Evolutionary conservation across 1,140 invertebrate genomes (phyloP).

Genomic region (Hydropsyche tenuis): DNA sequence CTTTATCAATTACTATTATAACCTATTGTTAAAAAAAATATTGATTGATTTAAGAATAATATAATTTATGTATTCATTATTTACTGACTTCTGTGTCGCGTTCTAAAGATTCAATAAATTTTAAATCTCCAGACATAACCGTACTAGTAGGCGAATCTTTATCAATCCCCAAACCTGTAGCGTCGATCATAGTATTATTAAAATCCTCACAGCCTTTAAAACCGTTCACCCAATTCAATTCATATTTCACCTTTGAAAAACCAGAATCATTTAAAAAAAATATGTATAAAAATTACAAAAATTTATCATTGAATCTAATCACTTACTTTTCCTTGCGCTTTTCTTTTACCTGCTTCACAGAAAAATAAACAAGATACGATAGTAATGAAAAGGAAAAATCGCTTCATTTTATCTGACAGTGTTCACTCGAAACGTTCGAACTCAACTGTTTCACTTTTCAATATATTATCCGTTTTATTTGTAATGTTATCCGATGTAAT

Average conservation of each 20-base stretch:
- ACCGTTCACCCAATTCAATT: slow-evolving; percentile 41
- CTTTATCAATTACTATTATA: slow-evolving; percentile 53
- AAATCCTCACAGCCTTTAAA: slow-evolving; percentile 40
- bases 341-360: slow-evolving; percentile 30
- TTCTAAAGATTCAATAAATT: background rate
- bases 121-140: slow-evolving; percentile 20
- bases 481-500: no score
- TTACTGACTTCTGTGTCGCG: slow-evolving; percentile 1
- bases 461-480: no score
- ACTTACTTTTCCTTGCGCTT: slow-evolving; percentile 44
- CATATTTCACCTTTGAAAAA: slow-evolving; percentile 13
- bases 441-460: background rate
- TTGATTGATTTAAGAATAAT: slow-evolving; percentile 28
- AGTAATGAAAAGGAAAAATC: background rate
- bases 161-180: slow-evolving; percentile 22
- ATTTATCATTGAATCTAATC: background rate
- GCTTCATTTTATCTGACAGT: background rate
- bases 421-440: background rate
- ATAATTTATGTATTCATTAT: background rate
- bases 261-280: background rate
- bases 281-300: slow-evolving; percentile 1
- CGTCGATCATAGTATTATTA: slow-evolving; percentile 28
- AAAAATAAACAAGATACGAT: background rate
- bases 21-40: slow-evolving; percentile 49
- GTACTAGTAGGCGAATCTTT: slow-evolving; percentile 39